Conservation (phyloP, 2,797 vertebrate genomes). For the Nasua narica region DNA sequence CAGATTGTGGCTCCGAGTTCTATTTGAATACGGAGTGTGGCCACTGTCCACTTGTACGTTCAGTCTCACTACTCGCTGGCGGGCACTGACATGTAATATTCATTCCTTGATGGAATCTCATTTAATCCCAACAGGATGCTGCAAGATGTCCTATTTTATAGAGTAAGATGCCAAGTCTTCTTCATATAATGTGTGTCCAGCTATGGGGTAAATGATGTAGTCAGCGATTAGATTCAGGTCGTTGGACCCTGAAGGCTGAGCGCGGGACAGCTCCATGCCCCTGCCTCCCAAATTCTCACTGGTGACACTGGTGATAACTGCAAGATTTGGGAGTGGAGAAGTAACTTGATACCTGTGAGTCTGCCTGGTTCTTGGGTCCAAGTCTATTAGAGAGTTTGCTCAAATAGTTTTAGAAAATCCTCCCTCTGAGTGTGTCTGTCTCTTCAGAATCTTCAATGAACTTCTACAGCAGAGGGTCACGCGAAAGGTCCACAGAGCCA, state of each 20-base stretch:
- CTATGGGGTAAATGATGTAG: neutral
- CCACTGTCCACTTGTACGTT: accelerated
- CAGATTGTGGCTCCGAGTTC: neutral
- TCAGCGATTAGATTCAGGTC: neutral
- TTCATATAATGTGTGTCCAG: accelerated
- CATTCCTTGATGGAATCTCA: neutral
- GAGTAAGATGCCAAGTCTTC: neutral
- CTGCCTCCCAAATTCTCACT: neutral
- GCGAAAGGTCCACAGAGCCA: neutral
- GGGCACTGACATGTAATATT: no score
- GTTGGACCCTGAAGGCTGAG: neutral
- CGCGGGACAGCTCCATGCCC: accelerated
- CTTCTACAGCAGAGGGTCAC: neutral
- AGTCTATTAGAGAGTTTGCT: neutral
- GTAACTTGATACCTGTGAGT: neutral
- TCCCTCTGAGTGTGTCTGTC: neutral
- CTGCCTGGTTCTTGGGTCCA: neutral
- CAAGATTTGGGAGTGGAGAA: neutral
- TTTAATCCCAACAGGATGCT: neutral
- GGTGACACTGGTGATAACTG: accelerated
- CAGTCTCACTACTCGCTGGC: neutral
- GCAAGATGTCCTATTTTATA: neutral
- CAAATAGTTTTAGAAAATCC: neutral
- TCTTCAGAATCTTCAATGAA: neutral
- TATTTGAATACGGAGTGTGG: neutral